Evolutionary conservation across 1,140 invertebrate species (phyloP).

Genomic region (Lineus longissimus): DNA sequence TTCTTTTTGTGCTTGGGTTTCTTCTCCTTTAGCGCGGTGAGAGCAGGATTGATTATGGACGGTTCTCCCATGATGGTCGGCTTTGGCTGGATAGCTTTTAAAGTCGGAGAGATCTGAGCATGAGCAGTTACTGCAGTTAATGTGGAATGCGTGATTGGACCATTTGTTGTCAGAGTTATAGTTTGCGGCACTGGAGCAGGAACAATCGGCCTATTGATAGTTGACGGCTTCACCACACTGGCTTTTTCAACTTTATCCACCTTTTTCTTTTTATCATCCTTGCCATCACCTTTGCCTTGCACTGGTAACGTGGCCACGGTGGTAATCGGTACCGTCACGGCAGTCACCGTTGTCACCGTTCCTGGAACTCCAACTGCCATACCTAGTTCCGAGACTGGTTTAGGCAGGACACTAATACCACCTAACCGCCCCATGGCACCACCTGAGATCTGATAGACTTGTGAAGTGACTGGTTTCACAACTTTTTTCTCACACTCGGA

Average conservation of each 20-base stretch:
- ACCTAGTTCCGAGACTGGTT: background rate
- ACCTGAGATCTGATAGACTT: constrained; percentile 27
- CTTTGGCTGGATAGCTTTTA: constrained; percentile 55
- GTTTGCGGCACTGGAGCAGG: constrained; percentile 33
- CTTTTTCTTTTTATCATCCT: background rate
- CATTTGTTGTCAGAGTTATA: constrained; percentile 24
- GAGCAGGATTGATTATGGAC: constrained; percentile 37
- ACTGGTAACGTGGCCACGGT: background rate
- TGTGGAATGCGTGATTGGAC: constrained; percentile 25
- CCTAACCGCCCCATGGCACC: constrained; percentile 21
- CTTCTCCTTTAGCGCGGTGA: constrained; percentile 49
- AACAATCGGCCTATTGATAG: constrained; percentile 40
- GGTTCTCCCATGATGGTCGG: constrained; percentile 50
- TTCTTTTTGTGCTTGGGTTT: constrained; percentile 30
- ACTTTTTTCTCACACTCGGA: constrained; percentile 23
- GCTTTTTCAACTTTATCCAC: background rate
- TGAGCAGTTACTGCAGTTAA: constrained; percentile 21
- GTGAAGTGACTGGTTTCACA: constrained; percentile 14
- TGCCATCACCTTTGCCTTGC: background rate
- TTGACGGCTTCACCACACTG: background rate
- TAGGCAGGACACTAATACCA: constrained; percentile 9
- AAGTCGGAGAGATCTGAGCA: constrained; percentile 30
- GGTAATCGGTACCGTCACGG: constrained; percentile 7
- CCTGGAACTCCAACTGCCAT: background rate
- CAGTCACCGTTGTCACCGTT: constrained; percentile 1